Conservation (phyloP, 2,797 vertebrate species). For the Karalla daura region DNA sequence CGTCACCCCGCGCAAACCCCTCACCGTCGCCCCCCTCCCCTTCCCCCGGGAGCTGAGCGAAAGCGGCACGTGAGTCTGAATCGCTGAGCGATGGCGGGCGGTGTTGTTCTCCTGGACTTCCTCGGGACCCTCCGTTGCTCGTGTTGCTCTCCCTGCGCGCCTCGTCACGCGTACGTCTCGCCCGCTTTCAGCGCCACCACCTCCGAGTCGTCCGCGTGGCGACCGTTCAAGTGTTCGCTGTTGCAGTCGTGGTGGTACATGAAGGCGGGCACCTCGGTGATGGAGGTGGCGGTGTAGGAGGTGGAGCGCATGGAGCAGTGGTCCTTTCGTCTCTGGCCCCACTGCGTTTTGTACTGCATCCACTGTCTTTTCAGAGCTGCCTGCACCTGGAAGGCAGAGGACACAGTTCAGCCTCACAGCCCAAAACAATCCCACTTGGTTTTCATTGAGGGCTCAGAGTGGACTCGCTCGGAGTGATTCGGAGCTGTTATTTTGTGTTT, state of each 20-base stretch:
- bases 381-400: constrained; percentile 86
- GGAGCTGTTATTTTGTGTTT: neutral
- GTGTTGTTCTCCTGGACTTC: constrained; percentile 8
- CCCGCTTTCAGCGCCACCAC: constrained; percentile 87
- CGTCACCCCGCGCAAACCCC: constrained; percentile 14
- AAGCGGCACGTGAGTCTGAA: constrained; percentile 36
- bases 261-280: constrained; percentile 91
- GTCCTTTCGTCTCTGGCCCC: constrained; percentile 89
- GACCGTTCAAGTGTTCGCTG: constrained; percentile 87
- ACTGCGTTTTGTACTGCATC: constrained; percentile 92
- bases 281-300: constrained; percentile 92
- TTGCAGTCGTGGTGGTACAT: constrained; percentile 89
- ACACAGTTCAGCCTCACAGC: neutral
- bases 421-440: too few relatives aligned
- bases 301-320: constrained; percentile 90
- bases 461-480: neutral
- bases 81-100: constrained; percentile 34
- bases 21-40: too few relatives aligned
- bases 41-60: constrained; percentile 34
- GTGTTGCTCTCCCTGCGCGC: neutral
- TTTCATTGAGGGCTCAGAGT: too few relatives aligned
- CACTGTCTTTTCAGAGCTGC: constrained; percentile 92
- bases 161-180: constrained; percentile 88
- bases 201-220: constrained; percentile 84
- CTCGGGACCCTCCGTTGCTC: constrained; percentile 9